Conservation (phyloP, 1,140 invertebrate species). For the Drosophila pandora region DNA sequence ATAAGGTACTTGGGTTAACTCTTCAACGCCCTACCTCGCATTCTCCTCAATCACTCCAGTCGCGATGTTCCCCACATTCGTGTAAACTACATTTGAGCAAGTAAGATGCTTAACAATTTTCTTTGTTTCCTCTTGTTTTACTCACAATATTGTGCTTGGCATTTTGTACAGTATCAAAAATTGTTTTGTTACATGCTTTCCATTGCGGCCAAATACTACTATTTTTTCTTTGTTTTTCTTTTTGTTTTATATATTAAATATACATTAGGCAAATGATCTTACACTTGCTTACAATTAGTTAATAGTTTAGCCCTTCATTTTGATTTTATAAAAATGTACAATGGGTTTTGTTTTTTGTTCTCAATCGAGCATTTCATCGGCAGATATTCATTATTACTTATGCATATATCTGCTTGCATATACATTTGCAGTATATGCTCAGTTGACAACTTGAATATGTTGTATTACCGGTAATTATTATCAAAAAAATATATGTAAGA, state of each 20-base stretch:
- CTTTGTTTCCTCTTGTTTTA: constrained; percentile 23
- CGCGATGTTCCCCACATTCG: constrained; percentile 28
- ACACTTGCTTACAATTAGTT: constrained; percentile 72
- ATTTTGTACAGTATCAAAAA: constrained; percentile 71
- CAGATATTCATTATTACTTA: constrained; percentile 11
- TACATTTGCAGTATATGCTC: constrained; percentile 28
- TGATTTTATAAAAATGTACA: constrained; percentile 64
- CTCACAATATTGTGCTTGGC: constrained; percentile 63
- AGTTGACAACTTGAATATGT: constrained; percentile 50
- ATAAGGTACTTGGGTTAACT: constrained; percentile 80
- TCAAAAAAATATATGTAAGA: constrained; percentile 72
- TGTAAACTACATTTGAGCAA: constrained; percentile 75
- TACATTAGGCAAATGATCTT: constrained; percentile 45
- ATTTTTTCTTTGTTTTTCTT: constrained; percentile 30
- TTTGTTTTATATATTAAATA: constrained; percentile 40
- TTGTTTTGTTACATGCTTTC: constrained; percentile 49
- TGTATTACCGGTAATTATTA: constrained; percentile 61
- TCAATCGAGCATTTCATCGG: constrained; percentile 15
- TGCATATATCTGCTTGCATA: constrained; percentile 27
- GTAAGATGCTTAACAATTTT: constrained; percentile 57
- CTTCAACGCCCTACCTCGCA: constrained; percentile 48
- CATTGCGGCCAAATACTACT: constrained; percentile 57
- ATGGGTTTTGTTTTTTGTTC: constrained; percentile 25
- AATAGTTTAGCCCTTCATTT: constrained; percentile 53
- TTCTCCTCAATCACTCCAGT: constrained; percentile 4